Evolutionary conservation across 2,888 invertebrate genomes (phyloP), one percentile per base, ranked within the genome.

Genomic region (Sabatieria punctata): DNA sequence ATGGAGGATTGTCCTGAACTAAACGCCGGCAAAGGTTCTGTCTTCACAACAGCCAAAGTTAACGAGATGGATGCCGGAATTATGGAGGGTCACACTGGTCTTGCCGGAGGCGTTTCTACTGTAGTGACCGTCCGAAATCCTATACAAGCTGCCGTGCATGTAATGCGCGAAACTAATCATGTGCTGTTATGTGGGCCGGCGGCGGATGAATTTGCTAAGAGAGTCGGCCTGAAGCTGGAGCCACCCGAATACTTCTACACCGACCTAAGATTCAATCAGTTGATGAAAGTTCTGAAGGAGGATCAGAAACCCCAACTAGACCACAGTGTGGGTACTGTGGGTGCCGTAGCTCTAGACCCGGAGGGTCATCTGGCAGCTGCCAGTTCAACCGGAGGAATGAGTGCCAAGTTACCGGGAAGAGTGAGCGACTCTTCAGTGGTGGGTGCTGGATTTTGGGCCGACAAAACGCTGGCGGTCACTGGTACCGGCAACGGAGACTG

Each of bases 341-440:
- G 85, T 1, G 82, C 83, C 2, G 82, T 85, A 1, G 85, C 82
- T 0, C 68, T 85, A 19, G 83, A 84, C 63, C 59, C 63, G 0
- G 57, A 71, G n/a, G 84, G 85, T 0, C 76, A 78, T 55, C 71
- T 84, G 44, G 81, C 76, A 2, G 85, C 79, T 0, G 85, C 19
- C 13, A 19, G 84, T 0, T 84, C 84, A 1, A 85, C 85, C 0
- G 85, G 85, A 3, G 85, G 85, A 1, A 79, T 81, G 56, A 80
- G 77, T 35, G 83, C 80, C 1, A 82, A 83, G 68, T 75, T 77
- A 60, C 76, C 78, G 1, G 83, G 83, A 0, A 73, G 83, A 38
- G 78, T 82, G 52, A 82, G 83, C 2, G 83, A 83, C 56, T 78
- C 81, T 0, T 80, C 80, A 0, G 68, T 68, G 24, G 58, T 65